A percentile compares a stretch with the other conserved stretches of the same genome.
phyloP scores from a whole-genome alignment of 2,797 vertebrate genomes.

The Microtus agrestis region DNA sequence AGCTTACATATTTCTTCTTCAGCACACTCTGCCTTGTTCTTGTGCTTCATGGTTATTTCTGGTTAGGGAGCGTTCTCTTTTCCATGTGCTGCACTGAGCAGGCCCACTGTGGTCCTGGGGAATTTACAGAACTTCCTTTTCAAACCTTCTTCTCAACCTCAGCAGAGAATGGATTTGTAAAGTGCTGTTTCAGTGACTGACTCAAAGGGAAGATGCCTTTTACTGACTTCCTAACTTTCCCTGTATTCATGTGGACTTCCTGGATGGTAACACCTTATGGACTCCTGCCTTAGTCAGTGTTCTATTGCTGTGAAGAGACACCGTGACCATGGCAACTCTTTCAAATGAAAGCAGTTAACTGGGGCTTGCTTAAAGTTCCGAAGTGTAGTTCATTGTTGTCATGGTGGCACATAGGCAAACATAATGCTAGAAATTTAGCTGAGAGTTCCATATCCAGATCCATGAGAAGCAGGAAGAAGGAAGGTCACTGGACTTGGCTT shows the following conservation, averaged over 20 bases:
- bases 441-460: neutral
- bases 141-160: neutral
- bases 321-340: too few species aligned
- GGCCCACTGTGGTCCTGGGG: neutral
- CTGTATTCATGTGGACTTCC: neutral
- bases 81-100: neutral
- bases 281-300: neutral
- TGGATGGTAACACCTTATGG: neutral
- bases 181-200: neutral
- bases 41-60: neutral
- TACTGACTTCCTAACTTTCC: neutral
- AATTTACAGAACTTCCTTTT: neutral
- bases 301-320: neutral
- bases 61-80: neutral
- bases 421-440: neutral
- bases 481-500: neutral
- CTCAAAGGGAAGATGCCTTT: slow-evolving; percentile 16
- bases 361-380: neutral
- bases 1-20: neutral
- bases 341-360: neutral
- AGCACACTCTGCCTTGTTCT: fast-evolving
- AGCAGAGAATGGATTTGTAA: neutral
- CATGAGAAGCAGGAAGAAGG: neutral
- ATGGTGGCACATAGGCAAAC: neutral
- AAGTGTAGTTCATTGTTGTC: neutral